phyloP scores from a whole-genome alignment of 2,113 vertebrate genomes.

The Ia io region DNA sequence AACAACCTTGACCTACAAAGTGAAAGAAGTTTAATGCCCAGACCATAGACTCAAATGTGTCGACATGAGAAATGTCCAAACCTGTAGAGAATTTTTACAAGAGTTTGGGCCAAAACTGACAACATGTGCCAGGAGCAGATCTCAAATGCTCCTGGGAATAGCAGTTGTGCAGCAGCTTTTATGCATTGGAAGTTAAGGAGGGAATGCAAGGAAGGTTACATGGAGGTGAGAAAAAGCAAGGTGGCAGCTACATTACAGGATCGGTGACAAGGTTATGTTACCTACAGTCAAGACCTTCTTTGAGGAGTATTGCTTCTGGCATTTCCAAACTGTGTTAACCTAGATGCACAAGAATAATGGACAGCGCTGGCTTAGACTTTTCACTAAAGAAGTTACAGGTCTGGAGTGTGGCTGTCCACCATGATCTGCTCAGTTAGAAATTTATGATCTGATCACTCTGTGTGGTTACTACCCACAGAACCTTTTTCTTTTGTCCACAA shows the following conservation, averaged over 20 bases:
- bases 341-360: not conserved
- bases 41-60: not conserved
- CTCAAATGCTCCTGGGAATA: not conserved
- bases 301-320: not conserved
- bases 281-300: not conserved
- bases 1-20: constrained; percentile 14
- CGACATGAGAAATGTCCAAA: not conserved
- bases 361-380: not conserved
- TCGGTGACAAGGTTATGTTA: too few relatives aligned
- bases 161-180: not conserved
- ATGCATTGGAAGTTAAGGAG: not conserved
- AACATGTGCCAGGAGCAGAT: not conserved
- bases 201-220: not conserved
- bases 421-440: not conserved
- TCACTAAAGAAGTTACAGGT: not conserved
- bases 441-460: not conserved
- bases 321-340: not conserved
- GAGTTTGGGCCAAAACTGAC: not conserved
- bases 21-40: not conserved
- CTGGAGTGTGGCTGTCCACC: not conserved
- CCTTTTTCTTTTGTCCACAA: not conserved
- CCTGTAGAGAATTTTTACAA: not conserved
- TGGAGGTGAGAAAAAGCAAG: not conserved
- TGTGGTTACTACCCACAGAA: not conserved
- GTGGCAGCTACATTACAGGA: not conserved